phyloP scores from a whole-genome alignment of 2,113 vertebrate species.

The Ceyx melanurus region DNA sequence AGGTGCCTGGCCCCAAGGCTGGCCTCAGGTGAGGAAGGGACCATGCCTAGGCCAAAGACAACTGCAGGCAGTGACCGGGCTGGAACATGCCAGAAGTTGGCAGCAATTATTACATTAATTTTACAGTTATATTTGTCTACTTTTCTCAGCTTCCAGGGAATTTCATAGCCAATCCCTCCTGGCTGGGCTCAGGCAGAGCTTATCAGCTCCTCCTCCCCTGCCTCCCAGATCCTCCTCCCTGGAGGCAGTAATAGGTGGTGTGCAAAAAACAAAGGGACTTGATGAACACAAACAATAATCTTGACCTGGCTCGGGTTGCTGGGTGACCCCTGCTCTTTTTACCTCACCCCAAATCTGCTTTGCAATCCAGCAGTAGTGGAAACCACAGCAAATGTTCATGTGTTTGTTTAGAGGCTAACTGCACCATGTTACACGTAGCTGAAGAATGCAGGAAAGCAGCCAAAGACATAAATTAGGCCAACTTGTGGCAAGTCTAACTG shows the following conservation, averaged over 20 bases:
- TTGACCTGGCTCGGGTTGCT: background rate
- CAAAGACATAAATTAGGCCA: slow-evolving; percentile 47
- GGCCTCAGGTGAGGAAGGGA: background rate
- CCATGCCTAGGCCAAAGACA: background rate
- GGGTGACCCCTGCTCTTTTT: background rate
- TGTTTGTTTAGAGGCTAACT: slow-evolving; percentile 31
- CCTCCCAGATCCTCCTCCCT: background rate
- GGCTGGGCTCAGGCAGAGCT: background rate
- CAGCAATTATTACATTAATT: background rate
- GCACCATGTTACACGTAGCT: background rate
- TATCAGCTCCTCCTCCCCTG: background rate
- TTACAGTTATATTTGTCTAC: background rate
- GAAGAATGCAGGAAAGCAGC: slow-evolving; percentile 43
- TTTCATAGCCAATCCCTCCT: background rate
- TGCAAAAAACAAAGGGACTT: background rate
- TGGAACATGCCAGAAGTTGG: background rate
- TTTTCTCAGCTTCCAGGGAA: background rate
- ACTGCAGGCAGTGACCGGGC: background rate
- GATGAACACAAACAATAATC: background rate
- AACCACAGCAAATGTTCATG: background rate
- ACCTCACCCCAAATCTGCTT: slow-evolving; percentile 16
- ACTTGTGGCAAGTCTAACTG: slow-evolving; percentile 15
- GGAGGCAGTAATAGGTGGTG: background rate
- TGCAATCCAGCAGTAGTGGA: background rate
- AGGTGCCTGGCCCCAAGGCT: background rate